Percentiles rank a stretch among this genome's conserved stretches.
These are phyloP conservation scores for Pentalonia nigronervosa DNA, from an alignment of 1,140 invertebrate species.

Conservation along the genomic window DNA sequence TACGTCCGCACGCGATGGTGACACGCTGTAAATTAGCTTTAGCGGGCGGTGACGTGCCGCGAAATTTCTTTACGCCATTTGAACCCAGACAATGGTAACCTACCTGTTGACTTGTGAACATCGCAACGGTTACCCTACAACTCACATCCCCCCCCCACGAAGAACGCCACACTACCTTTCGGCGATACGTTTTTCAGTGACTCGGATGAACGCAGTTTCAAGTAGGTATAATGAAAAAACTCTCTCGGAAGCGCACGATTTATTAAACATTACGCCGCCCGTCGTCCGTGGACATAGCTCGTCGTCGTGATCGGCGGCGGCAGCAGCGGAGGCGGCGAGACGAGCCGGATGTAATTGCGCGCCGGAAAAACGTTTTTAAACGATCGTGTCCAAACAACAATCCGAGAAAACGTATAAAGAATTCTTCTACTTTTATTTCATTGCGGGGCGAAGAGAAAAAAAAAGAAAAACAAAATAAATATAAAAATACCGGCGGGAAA, in stretches of 20 bases:
- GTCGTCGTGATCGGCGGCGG: background rate
- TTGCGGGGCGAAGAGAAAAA: background rate
- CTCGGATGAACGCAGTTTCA: background rate
- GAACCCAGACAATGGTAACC: background rate
- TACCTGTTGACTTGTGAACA: too few relatives aligned
- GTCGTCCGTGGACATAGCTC: background rate
- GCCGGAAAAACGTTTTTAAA: background rate
- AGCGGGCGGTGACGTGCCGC: background rate
- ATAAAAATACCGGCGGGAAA: constrained; percentile 3
- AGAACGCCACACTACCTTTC: too few relatives aligned
- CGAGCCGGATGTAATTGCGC: background rate
- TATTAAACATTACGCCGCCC: background rate
- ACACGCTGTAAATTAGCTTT: background rate
- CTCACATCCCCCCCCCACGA: too few relatives aligned
- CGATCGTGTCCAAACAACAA: background rate
- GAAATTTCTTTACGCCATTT: background rate
- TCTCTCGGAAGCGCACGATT: background rate
- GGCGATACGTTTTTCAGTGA: background rate
- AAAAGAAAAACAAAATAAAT: background rate
- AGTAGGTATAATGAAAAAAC: background rate
- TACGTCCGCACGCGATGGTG: background rate
- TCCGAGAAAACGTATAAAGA: background rate
- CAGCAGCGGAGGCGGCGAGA: background rate
- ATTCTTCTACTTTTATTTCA: constrained; percentile 12
- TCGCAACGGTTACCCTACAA: too few relatives aligned